Evolutionary conservation across 2,888 invertebrate species (phyloP).

Genomic region (Muscina levida): DNA sequence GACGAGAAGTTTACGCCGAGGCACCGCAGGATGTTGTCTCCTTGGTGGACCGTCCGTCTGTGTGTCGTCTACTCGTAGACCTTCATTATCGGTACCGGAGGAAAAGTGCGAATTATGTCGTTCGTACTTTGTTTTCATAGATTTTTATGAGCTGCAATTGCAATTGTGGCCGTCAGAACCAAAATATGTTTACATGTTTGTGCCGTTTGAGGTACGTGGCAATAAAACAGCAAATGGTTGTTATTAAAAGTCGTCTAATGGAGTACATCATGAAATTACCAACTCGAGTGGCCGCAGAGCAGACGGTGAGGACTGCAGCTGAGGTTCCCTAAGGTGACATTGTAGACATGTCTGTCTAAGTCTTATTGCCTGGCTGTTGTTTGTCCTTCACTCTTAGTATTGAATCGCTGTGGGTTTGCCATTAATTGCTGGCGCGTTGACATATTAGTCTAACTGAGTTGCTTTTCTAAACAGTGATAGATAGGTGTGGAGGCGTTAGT

Average conservation of each 20-base stretch:
- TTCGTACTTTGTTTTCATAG: constrained; percentile 51
- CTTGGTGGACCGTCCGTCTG: neutral
- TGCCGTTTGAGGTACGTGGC: constrained; percentile 46
- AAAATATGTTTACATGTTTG: constrained; percentile 19
- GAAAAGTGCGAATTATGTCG: constrained; percentile 61
- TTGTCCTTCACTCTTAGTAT: constrained; percentile 18
- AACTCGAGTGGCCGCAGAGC: neutral
- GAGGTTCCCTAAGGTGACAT: constrained; percentile 61
- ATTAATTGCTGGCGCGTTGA: constrained; percentile 59
- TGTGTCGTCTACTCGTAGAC: constrained; percentile 28
- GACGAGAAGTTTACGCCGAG: constrained; percentile 25
- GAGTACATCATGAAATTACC: constrained; percentile 49
- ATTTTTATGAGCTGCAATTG: constrained; percentile 57
- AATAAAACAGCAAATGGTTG: constrained; percentile 51
- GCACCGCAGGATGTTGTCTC: constrained; percentile 64
- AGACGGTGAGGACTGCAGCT: constrained; percentile 55
- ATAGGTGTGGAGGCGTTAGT: too few relatives aligned
- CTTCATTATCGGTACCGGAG: constrained; percentile 28
- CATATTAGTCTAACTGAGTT: constrained; percentile 52
- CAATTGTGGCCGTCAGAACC: constrained; percentile 45
- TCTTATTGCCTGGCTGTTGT: too few relatives aligned
- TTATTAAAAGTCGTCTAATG: constrained; percentile 56
- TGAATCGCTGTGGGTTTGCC: constrained; percentile 10
- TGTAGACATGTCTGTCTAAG: constrained; percentile 48
- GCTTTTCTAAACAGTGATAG: neutral